These are phyloP conservation scores for Atrichornis clamosus DNA, from an alignment of 2,113 vertebrate species.

Conservation along the genomic window DNA sequence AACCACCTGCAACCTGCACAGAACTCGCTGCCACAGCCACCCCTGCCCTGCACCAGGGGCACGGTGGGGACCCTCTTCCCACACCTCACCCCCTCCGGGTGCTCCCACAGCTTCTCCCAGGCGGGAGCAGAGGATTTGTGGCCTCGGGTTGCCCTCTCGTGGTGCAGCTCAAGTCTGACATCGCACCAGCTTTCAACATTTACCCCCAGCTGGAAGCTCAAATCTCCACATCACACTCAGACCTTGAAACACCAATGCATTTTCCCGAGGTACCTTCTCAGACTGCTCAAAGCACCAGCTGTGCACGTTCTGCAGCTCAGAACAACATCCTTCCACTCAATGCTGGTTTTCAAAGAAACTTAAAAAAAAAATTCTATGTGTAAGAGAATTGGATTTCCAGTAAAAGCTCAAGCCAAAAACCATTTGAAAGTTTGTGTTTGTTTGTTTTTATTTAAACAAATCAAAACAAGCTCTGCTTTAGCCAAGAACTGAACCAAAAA, in stretches of 20 bases:
- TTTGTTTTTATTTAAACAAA: not conserved
- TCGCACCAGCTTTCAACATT: fast-evolving
- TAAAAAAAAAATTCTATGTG: not conserved
- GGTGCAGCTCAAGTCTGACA: not conserved
- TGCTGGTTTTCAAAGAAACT: not conserved
- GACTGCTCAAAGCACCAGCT: fast-evolving
- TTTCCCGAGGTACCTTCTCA: not conserved
- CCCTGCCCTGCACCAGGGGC: not conserved
- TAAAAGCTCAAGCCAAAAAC: slow-evolving; percentile 19
- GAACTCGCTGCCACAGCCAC: not conserved
- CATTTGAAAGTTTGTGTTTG: slow-evolving; percentile 4
- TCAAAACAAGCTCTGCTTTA: not conserved
- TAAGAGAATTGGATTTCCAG: slow-evolving; percentile 26
- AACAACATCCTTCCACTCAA: not conserved
- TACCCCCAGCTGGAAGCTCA: too few species aligned
- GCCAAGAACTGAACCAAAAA: slow-evolving; percentile 21
- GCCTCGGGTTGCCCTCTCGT: slow-evolving; percentile 42
- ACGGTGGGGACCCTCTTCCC: not conserved
- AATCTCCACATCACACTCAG: not conserved
- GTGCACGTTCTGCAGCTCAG: not conserved
- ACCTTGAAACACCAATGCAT: fast-evolving
- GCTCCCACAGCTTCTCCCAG: not conserved
- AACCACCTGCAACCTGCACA: not conserved
- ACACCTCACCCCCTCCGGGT: not conserved
- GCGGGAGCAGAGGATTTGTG: not conserved